These are phyloP conservation scores for Calliphora vicina DNA, from an alignment of 1,140 invertebrate genomes.

Conservation along the genomic window DNA sequence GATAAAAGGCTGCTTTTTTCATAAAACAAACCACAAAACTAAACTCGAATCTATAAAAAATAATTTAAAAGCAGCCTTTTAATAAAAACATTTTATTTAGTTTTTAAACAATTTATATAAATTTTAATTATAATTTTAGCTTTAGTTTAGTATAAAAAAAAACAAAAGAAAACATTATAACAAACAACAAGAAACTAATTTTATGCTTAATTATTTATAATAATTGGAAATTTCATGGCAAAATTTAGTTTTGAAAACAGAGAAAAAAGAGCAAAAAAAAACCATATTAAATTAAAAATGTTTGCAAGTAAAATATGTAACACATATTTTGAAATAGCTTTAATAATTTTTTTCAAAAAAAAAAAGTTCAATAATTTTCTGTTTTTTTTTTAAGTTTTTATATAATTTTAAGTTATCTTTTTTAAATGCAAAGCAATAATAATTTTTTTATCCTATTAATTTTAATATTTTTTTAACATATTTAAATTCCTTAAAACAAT, in stretches of 20 bases:
- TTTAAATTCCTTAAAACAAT: no score
- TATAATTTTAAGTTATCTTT: background rate
- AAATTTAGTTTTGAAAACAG: no score
- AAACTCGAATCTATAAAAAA: no score
- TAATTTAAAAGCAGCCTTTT: background rate
- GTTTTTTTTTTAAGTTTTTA: background rate
- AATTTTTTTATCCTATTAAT: background rate
- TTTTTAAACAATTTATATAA: background rate
- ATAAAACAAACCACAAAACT: background rate
- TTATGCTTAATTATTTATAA: background rate
- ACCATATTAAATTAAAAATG: background rate
- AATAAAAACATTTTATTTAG: background rate
- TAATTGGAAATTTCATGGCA: background rate
- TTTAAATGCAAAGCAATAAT: conserved; percentile 14
- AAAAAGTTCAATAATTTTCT: background rate
- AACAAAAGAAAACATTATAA: background rate
- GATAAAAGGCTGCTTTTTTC: background rate
- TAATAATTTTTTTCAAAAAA: background rate
- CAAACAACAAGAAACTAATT: background rate
- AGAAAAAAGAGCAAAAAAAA: background rate
- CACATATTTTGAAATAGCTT: background rate
- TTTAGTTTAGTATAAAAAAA: background rate
- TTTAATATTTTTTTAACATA: conserved; percentile 2
- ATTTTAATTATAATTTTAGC: background rate
- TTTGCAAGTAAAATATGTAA: background rate